Evolutionary conservation across 2,113 vertebrate genomes (phyloP), one percentile per base, ranked within the genome.

Genomic region (Sterrhoptilus dennistouni): DNA sequence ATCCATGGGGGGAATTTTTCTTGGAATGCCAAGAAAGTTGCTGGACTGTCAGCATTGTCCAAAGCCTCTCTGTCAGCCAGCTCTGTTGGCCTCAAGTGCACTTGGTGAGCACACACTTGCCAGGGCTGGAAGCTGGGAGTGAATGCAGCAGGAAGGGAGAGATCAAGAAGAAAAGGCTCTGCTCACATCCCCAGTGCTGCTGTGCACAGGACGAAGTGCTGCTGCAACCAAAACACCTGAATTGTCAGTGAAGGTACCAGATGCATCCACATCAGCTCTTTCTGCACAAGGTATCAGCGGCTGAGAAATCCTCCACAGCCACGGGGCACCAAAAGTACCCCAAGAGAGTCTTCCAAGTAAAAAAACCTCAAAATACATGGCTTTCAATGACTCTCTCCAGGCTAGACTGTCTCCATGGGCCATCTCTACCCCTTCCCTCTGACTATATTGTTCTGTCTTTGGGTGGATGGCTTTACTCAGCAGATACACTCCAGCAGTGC

Each of bases 211-310:
- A 87, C 45, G 33, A 83, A 83, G 74, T 14, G 21, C 36, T 42
- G 33, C 28, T 87, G 57, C 56, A 71, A 4, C 9, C 16, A 1
- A n/a, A 84, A 82, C 52, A 12, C 6, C 60, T 52, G 24, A 4
- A 1, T 7, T 44, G 29, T 20, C 77, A 47, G 31, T 29, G 64
- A 36, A 56, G 22, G 8, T 47, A 17, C 23, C 33, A 66, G 54
- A 24, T 4, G 5, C 4, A 12, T 65, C 24, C 36, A 38, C 12
- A 40, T 31, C 35, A 83, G 18, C 11, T 29, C 25, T 49, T 57
- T 27, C 49, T 53, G 45, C 7, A 3, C 45, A 72, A 69, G 36
- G 4, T 52, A 3, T 28, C 44, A 28, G 20, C 0, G 0, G 6
- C 14, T 16, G 33, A 71, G 50, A 16, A 89, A 66, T 15, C 25